Evolutionary conservation across 2,888 invertebrate species (phyloP).

Genomic region (Dryomyza anilis): DNA sequence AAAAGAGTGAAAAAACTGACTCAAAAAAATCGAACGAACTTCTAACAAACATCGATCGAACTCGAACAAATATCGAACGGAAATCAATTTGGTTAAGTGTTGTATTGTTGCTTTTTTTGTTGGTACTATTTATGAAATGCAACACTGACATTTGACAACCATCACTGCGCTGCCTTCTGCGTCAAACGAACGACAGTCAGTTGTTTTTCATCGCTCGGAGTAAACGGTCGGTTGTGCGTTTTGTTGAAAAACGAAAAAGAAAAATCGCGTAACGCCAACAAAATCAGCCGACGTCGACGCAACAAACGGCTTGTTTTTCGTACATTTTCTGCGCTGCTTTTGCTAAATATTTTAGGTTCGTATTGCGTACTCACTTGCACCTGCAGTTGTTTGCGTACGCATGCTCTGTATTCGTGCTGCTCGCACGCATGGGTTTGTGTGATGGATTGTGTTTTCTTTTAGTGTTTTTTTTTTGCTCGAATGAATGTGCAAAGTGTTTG

Average conservation of each 20-base stretch:
- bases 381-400: background rate
- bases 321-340: background rate
- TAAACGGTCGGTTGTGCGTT: background rate
- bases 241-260: background rate
- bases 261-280: background rate
- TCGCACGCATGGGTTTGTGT: conserved; percentile 6
- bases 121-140: no score
- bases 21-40: no score
- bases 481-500: background rate
- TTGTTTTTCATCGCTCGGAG: conserved; percentile 1
- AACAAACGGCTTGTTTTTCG: background rate
- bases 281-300: background rate
- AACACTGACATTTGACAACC: no score
- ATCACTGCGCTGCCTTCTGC: background rate
- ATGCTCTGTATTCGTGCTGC: background rate
- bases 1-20: no score
- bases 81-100: no score
- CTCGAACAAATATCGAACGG: no score
- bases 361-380: conserved; percentile 7
- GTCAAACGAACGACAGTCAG: background rate
- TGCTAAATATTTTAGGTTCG: background rate
- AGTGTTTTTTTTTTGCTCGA: no score
- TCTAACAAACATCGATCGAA: no score
- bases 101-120: no score
- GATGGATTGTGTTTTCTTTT: background rate